Base-by-base conservation (phyloP, 1,140 invertebrate genomes). In the Uloborus diversus region DNA sequence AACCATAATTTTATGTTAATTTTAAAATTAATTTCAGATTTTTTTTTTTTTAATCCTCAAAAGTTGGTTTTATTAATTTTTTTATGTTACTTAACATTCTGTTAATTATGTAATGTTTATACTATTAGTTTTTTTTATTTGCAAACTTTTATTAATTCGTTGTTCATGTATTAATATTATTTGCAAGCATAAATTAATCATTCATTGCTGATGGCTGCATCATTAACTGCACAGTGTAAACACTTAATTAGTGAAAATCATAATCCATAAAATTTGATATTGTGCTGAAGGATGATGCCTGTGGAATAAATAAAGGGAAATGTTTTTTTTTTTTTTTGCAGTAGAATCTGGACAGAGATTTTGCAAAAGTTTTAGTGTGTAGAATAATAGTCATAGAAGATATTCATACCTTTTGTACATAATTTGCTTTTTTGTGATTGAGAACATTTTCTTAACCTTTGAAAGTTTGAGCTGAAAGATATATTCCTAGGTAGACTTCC, bases 381-480 rank as follows among this genome's bases (percentile, higher is more conserved):
- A 76, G 73, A 9, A 42, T n/a, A 76, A 76, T 69, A 62, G 59
- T 14, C 42, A 30, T 76, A 64, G 71, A 37, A 14, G 20, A 75
- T 62, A 75, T 7, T 49, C 61, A 65, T 65, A 65, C 42, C n/a
- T 56, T 65, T 76, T 76, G 73, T 76, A 76, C 61, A 76, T 76
- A 76, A 28, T 65, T 35, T 73, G 70, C 70, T 73, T 53, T 35
- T 47, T 59, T 62, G 57, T 65, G 61, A 65, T 76, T 53, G 49
- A 53, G 23, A 33, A 65, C 61, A 51, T 65, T 65, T 56, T 23
- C 30, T 57, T 42, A 25, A 35, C 13, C 13, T 4, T 20, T 53
- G 61, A 37, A 73, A 65, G 32, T 37, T 56, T 14, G 51, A n/a
- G 37, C 30, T 42, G 62, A 65, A 37, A 76, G 66, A 42, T 76